Percentiles rank a stretch among this genome's conserved stretches.
Evolutionary conservation across 2,113 vertebrate genomes (phyloP).

Genomic region (Empidonax alnorum): DNA sequence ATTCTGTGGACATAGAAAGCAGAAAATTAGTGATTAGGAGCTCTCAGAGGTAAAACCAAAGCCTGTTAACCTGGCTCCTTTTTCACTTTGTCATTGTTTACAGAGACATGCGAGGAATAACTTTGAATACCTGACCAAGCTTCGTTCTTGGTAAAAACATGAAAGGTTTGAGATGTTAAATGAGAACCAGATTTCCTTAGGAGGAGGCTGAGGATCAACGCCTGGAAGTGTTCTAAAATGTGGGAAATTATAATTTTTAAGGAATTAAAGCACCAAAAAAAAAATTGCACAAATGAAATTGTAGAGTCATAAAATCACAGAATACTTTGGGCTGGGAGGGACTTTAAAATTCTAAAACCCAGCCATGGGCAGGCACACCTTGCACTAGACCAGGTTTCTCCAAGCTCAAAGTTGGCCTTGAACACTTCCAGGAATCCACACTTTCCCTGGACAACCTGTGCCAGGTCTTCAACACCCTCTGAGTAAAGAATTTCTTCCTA

Average conservation of each 20-base stretch:
- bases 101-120: accelerated
- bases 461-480: accelerated
- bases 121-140: not conserved
- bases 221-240: not conserved
- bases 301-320: not conserved
- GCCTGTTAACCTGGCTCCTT: accelerated
- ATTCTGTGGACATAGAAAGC: accelerated
- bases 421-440: not conserved
- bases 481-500: not conserved
- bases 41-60: not conserved
- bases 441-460: not conserved
- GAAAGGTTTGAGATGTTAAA: not conserved
- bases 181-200: not conserved
- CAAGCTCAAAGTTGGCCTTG: not conserved
- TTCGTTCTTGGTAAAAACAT: not conserved
- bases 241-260: not conserved
- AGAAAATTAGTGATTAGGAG: accelerated
- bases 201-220: not conserved
- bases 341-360: accelerated
- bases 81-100: not conserved
- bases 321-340: not conserved
- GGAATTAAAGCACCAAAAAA: accelerated
- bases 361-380: not conserved
- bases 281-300: accelerated
- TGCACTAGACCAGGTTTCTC: accelerated